phyloP scores from a whole-genome alignment of 2,797 vertebrate species.

The Oreonectes daqikongensis region DNA sequence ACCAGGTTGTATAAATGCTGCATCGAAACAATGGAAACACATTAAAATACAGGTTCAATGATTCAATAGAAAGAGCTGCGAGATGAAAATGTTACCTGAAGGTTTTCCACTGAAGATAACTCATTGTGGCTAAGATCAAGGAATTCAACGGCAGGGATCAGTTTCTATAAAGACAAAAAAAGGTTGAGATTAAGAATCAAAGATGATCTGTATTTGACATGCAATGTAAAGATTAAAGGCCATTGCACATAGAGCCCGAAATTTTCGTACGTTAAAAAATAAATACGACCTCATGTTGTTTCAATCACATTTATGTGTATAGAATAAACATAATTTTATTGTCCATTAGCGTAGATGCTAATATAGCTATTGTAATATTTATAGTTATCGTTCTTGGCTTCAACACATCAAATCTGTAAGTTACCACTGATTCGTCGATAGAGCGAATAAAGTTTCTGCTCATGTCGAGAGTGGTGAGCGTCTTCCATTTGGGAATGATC shows the following conservation, averaged over 20 bases:
- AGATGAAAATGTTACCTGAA: slow-evolving; percentile 79
- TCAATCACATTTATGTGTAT: no score
- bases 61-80: no score
- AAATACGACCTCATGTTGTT: no score
- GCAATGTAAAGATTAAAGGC: neutral
- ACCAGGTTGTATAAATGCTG: slow-evolving; percentile 97
- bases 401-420: neutral
- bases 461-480: slow-evolving; percentile 94
- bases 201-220: neutral
- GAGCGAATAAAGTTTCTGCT: slow-evolving; percentile 87
- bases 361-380: no score
- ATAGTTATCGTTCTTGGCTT: no score
- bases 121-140: slow-evolving; percentile 94
- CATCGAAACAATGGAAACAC: slow-evolving; percentile 20
- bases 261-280: no score
- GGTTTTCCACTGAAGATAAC: slow-evolving; percentile 87
- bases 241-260: no score
- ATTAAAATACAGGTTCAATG: neutral
- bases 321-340: no score
- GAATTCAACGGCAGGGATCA: slow-evolving; percentile 94
- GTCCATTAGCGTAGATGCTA: no score
- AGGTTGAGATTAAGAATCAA: neutral
- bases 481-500: slow-evolving; percentile 89
- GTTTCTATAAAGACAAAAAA: slow-evolving; percentile 78
- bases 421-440: slow-evolving; percentile 86